Evolutionary conservation across 1,140 invertebrate species (phyloP).

Genomic region (Oreohelix idahoensis): DNA sequence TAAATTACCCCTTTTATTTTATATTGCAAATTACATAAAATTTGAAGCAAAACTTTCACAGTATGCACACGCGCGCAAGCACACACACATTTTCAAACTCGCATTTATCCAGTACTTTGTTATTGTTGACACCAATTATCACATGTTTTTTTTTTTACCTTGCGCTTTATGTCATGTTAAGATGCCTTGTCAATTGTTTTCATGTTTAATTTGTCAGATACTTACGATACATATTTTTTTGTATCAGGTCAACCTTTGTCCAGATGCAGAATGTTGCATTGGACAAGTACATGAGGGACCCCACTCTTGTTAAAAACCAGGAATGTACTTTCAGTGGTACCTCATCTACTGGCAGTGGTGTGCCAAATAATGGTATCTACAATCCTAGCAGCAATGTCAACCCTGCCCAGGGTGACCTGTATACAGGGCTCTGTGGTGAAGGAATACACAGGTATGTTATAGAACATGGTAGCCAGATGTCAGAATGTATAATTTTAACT

Average conservation of each 20-base stretch:
- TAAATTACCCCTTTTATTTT: too few relatives aligned
- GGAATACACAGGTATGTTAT: slow-evolving; percentile 19
- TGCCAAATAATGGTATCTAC: neutral
- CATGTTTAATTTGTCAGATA: neutral
- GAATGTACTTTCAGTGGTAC: neutral
- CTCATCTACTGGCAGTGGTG: neutral
- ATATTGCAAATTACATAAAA: too few relatives aligned
- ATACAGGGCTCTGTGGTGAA: slow-evolving; percentile 31
- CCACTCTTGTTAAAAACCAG: neutral
- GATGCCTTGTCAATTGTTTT: too few relatives aligned
- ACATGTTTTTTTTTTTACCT: too few relatives aligned
- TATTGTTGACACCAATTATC: too few relatives aligned
- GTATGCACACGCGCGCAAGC: too few relatives aligned
- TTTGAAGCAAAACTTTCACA: too few relatives aligned
- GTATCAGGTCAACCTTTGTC: slow-evolving; percentile 31
- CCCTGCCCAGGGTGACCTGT: neutral
- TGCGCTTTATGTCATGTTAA: too few relatives aligned
- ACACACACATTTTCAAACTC: too few relatives aligned
- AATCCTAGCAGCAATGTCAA: neutral
- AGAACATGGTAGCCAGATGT: too few relatives aligned
- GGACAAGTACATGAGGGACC: slow-evolving; percentile 25
- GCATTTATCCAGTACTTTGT: too few relatives aligned
- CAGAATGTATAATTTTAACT: too few relatives aligned
- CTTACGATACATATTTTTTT: neutral
- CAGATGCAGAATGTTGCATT: slow-evolving; percentile 24